Percentiles rank a stretch among this genome's conserved stretches.
Conservation (phyloP, 2,113 vertebrate genomes). For the Nothoprocta pentlandii region DNA sequence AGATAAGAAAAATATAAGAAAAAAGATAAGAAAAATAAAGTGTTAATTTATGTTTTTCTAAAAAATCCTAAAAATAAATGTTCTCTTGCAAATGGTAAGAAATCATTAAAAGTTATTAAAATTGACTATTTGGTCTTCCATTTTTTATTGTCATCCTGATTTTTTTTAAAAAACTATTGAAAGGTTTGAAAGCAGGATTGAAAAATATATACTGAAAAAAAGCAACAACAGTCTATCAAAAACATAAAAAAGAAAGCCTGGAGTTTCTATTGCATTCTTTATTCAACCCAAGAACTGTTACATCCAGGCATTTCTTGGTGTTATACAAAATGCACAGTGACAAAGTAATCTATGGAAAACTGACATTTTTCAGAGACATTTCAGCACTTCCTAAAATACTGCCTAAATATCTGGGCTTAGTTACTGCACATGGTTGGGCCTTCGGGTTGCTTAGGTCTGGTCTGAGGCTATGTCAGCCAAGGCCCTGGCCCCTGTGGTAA, state of each 20-base stretch:
- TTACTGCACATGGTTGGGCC: accelerated
- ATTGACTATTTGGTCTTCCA: neutral
- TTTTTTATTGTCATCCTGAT: neutral
- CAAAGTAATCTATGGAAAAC: neutral
- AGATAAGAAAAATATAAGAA: neutral
- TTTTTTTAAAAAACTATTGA: neutral
- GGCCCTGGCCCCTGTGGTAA: accelerated
- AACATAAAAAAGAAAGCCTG: neutral
- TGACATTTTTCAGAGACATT: too few species aligned
- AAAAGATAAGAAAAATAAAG: neutral
- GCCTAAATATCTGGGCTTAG: accelerated
- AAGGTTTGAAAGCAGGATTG: neutral
- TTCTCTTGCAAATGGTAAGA: accelerated
- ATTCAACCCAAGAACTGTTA: neutral
- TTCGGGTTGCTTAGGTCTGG: accelerated
- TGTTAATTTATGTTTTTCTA: neutral
- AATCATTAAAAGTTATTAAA: neutral
- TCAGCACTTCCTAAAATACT: accelerated
- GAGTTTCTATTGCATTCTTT: neutral
- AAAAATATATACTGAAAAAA: neutral
- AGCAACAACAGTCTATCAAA: neutral
- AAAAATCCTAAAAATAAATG: neutral
- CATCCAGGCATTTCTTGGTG: neutral
- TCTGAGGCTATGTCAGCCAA: accelerated
- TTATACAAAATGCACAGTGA: neutral